These are phyloP conservation scores for Drosophila stalkeri DNA, from an alignment of 2,888 invertebrate genomes.

Conservation along the genomic window DNA sequence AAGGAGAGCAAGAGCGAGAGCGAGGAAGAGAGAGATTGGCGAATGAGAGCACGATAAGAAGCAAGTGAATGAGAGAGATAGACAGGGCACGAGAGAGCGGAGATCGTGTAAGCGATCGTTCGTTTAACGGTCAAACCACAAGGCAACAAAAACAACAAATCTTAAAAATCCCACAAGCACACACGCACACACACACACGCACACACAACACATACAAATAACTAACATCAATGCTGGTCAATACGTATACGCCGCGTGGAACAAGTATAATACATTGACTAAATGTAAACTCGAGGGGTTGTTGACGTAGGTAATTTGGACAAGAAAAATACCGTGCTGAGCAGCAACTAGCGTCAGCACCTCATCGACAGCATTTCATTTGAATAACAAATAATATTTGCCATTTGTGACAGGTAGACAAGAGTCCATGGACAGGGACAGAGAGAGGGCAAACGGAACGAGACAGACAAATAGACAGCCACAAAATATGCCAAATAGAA, in stretches of 20 bases:
- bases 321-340: constrained; percentile 39
- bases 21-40: not conserved
- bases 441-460: constrained; percentile 2
- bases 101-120: not conserved
- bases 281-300: constrained; percentile 71
- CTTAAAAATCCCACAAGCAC: constrained; percentile 15
- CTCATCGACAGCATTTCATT: constrained; percentile 62
- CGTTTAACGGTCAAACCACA: constrained; percentile 57
- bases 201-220: not conserved
- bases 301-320: constrained; percentile 72
- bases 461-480: constrained; percentile 1
- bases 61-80: constrained; percentile 9
- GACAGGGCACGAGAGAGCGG: not conserved
- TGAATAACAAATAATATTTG: constrained; percentile 71
- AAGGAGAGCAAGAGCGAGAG: not conserved
- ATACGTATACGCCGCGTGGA: constrained; percentile 71
- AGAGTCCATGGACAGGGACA: constrained; percentile 32
- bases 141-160: constrained; percentile 35
- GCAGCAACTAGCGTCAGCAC: constrained; percentile 64
- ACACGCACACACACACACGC: constrained; percentile 1
- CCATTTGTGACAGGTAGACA: constrained; percentile 16
- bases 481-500: constrained; percentile 9
- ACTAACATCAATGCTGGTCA: constrained; percentile 5
- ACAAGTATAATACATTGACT: constrained; percentile 68
- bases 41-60: constrained; percentile 18